These are phyloP conservation scores for Caenorhabditis sp. DNA, from an alignment of 2,888 invertebrate genomes.

Conservation along the genomic window DNA sequence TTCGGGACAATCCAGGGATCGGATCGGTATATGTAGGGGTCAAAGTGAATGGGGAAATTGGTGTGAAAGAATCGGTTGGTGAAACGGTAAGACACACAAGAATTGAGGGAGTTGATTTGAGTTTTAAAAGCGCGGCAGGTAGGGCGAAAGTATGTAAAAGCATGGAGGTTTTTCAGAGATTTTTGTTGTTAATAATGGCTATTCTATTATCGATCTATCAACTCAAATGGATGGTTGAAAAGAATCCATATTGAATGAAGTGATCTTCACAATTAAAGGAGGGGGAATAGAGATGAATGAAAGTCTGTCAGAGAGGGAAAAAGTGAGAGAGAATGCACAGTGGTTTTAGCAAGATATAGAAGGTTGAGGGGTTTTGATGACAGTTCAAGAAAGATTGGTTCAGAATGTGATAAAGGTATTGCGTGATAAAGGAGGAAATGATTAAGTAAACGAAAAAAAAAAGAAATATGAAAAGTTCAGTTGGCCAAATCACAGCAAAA, in stretches of 20 bases:
- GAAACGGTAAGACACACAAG: slow-evolving; percentile 34
- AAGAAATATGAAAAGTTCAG: neutral
- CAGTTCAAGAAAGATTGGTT: slow-evolving; percentile 29
- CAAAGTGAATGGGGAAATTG: slow-evolving; percentile 35
- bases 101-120: slow-evolving; percentile 23
- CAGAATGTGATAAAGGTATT: slow-evolving; percentile 21
- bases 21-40: neutral
- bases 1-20: neutral
- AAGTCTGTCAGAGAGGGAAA: slow-evolving; percentile 11
- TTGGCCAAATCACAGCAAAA: slow-evolving; percentile 13
- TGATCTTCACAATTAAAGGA: no score
- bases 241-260: no score
- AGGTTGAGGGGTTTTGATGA: no score
- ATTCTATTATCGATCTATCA: no score
- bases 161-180: slow-evolving; percentile 2
- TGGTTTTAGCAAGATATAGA: slow-evolving; percentile 30
- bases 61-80: slow-evolving; percentile 19
- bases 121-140: slow-evolving; percentile 20
- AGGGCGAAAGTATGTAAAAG: no score
- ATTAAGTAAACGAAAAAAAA: slow-evolving; percentile 1
- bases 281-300: no score
- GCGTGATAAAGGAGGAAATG: slow-evolving; percentile 1
- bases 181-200: no score
- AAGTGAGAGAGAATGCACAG: slow-evolving; percentile 16
- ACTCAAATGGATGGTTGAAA: no score